phyloP scores from a whole-genome alignment of 2,888 invertebrate species.

The Nomada fucata region DNA sequence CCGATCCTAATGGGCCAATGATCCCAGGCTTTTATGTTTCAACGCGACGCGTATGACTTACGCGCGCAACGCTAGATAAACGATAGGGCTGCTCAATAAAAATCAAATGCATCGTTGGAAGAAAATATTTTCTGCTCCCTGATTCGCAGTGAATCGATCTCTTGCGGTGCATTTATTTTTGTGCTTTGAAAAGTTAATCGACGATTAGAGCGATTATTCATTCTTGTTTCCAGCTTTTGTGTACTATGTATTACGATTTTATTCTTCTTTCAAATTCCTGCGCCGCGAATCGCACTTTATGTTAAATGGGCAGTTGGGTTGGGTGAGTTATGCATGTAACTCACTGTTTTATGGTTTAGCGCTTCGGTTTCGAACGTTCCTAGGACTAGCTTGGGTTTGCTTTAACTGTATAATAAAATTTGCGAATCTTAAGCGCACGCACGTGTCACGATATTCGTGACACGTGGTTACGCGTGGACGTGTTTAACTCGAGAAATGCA shows the following conservation, averaged over 20 bases:
- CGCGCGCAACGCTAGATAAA: neutral
- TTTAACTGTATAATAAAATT: constrained; percentile 1
- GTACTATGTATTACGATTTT: neutral
- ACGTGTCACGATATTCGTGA: constrained; percentile 31
- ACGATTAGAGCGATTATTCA: neutral
- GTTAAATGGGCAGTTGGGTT: too few relatives aligned
- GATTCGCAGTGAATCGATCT: neutral
- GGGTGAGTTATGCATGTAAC: neutral
- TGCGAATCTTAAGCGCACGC: constrained; percentile 32
- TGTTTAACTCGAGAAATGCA: constrained; percentile 52
- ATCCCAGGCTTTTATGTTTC: constrained; percentile 41
- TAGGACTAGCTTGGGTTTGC: neutral
- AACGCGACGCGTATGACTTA: neutral
- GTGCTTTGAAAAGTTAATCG: too few relatives aligned
- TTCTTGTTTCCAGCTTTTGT: neutral
- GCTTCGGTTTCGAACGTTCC: constrained; percentile 18
- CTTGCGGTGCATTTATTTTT: too few relatives aligned
- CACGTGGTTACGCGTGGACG: constrained; percentile 33
- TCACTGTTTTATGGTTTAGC: neutral
- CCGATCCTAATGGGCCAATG: constrained; percentile 51
- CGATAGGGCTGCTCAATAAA: too few relatives aligned
- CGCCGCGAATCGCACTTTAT: too few relatives aligned
- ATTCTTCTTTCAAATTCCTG: neutral
- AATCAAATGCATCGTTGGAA: neutral
- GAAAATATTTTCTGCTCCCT: neutral